Percentiles rank a stretch among this genome's conserved stretches.
Evolutionary conservation across 2,113 vertebrate species (phyloP).

Genomic region (Xerus inauris): DNA sequence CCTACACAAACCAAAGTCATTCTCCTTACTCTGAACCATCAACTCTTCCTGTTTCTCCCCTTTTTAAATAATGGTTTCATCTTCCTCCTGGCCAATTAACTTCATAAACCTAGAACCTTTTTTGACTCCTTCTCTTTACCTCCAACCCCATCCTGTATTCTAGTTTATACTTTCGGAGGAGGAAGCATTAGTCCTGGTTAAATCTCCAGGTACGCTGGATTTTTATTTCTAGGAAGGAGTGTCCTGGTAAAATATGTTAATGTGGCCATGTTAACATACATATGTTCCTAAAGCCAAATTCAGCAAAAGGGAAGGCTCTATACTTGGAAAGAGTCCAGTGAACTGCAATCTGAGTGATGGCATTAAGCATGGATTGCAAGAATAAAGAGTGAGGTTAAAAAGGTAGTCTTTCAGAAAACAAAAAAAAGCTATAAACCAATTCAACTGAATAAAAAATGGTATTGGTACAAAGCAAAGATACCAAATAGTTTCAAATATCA

Average conservation of each 20-base stretch:
- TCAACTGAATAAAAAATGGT: background rate
- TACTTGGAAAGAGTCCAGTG: background rate
- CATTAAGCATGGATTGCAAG: background rate
- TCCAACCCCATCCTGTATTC: background rate
- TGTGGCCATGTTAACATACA: background rate
- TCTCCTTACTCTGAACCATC: background rate
- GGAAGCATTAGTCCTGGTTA: background rate
- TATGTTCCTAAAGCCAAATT: background rate
- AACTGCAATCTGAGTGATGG: background rate
- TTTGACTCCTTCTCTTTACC: background rate
- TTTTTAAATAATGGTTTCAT: background rate
- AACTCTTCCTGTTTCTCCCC: background rate
- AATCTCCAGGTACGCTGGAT: too few relatives aligned
- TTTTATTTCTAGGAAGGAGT: background rate
- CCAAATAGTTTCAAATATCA: background rate
- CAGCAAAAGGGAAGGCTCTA: accelerated
- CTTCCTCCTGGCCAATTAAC: background rate
- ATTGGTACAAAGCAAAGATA: background rate
- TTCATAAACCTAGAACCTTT: background rate
- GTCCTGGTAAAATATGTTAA: background rate
- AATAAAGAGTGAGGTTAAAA: background rate
- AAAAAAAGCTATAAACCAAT: background rate
- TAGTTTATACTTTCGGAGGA: background rate
- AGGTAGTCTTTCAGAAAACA: background rate
- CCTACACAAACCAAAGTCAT: background rate